phyloP scores from a whole-genome alignment of 2,113 vertebrate species.

The Barnardius zonarius region DNA sequence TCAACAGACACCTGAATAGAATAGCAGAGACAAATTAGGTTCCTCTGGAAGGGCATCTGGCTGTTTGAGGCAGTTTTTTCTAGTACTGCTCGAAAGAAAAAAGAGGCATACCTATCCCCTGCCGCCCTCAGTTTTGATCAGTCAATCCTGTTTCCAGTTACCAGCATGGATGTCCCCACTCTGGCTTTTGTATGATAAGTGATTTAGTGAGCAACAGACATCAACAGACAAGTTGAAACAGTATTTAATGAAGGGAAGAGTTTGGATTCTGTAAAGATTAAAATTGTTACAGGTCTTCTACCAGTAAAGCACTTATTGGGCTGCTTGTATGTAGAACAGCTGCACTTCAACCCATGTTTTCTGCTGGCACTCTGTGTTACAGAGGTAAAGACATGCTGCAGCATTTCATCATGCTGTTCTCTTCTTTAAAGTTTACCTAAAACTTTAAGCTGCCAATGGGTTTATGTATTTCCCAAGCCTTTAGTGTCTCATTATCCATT shows the following conservation, averaged over 20 bases:
- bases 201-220: background rate
- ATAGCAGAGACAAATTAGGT: background rate
- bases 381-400: background rate
- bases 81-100: background rate
- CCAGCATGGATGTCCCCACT: background rate
- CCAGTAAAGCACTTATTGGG: background rate
- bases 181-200: background rate
- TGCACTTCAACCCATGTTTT: background rate
- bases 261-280: background rate
- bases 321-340: background rate
- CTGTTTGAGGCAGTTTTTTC: background rate
- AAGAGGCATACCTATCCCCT: background rate
- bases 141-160: background rate
- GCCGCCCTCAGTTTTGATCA: rapidly evolving
- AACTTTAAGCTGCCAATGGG: background rate
- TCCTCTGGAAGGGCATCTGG: background rate
- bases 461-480: background rate
- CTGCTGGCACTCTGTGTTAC: background rate
- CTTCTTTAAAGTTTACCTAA: background rate
- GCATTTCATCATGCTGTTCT: background rate
- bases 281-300: background rate
- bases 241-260: background rate
- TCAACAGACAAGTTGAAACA: background rate
- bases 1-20: background rate
- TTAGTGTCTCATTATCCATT: background rate